Evolutionary conservation across 2,888 invertebrate species (phyloP).

Genomic region (Leptopilina myrica): DNA sequence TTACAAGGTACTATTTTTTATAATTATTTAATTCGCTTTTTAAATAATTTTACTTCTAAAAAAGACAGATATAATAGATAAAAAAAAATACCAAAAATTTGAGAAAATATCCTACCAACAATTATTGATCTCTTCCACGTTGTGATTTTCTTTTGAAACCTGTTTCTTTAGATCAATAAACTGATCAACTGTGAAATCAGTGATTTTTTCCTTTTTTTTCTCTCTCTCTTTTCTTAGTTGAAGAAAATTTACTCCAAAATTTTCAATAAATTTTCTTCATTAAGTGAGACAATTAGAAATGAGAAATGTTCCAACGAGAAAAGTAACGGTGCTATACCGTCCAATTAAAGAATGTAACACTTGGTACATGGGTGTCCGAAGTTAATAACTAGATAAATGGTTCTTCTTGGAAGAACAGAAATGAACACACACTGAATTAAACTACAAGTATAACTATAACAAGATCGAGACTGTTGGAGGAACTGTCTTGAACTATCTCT

Average conservation of each 20-base stretch:
- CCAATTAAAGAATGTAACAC: slow-evolving; percentile 37
- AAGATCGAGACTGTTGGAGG: slow-evolving; percentile 20
- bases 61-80: not conserved
- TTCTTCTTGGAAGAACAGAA: slow-evolving; percentile 19
- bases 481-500: slow-evolving; percentile 8
- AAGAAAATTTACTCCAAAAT: slow-evolving; percentile 19
- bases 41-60: no score
- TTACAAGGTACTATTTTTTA: no score
- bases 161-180: slow-evolving; percentile 1
- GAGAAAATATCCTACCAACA: slow-evolving; percentile 16
- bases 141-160: slow-evolving; percentile 1
- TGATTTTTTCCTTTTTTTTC: not conserved
- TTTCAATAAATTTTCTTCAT: slow-evolving; percentile 13
- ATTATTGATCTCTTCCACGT: slow-evolving; percentile 1
- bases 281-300: slow-evolving; percentile 32
- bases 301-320: slow-evolving; percentile 34
- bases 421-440: not conserved
- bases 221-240: not conserved
- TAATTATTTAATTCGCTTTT: no score
- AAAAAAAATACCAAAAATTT: not conserved
- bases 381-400: slow-evolving; percentile 13
- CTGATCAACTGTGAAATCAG: slow-evolving; percentile 2
- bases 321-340: slow-evolving; percentile 39
- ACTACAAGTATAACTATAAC: slow-evolving; percentile 10
- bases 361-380: slow-evolving; percentile 34